phyloP scores from a whole-genome alignment of 2,113 vertebrate species.

The Gnathonemus longibarbis region DNA sequence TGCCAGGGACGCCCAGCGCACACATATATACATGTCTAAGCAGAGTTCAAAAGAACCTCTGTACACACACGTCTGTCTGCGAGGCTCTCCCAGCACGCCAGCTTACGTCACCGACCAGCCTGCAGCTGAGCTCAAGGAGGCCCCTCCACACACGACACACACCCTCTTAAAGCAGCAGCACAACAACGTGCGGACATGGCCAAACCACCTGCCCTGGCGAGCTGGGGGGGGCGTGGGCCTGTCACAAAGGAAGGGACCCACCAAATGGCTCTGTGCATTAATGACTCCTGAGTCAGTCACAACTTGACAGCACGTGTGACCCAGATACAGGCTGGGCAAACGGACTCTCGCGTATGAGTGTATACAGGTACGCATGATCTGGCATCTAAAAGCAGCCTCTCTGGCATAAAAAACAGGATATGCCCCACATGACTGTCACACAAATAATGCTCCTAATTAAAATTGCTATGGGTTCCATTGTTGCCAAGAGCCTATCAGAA shows the following conservation, averaged over 20 bases:
- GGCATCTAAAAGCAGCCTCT: not conserved
- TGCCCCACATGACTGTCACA: not conserved
- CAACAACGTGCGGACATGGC: not conserved
- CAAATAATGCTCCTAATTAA: not conserved
- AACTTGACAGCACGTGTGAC: not conserved
- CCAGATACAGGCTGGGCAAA: not conserved
- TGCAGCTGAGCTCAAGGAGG: not conserved
- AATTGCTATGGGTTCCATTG: not conserved
- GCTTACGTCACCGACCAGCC: not conserved
- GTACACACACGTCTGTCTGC: not conserved
- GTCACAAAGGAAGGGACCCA: constrained; percentile 5
- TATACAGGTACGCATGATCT: not conserved
- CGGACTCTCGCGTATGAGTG: not conserved
- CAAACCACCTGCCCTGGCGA: not conserved
- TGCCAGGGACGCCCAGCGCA: not conserved
- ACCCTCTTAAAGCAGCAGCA: not conserved
- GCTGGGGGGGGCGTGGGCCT: not conserved
- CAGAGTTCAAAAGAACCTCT: not conserved
- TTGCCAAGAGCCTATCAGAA: not conserved
- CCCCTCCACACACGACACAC: not conserved
- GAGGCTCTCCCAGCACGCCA: not conserved
- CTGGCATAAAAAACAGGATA: constrained; percentile 2
- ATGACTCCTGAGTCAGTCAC: not conserved
- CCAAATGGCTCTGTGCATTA: not conserved
- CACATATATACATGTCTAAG: not conserved